phyloP scores from a whole-genome alignment of 2,888 invertebrate genomes.

The Lagria hirta region DNA sequence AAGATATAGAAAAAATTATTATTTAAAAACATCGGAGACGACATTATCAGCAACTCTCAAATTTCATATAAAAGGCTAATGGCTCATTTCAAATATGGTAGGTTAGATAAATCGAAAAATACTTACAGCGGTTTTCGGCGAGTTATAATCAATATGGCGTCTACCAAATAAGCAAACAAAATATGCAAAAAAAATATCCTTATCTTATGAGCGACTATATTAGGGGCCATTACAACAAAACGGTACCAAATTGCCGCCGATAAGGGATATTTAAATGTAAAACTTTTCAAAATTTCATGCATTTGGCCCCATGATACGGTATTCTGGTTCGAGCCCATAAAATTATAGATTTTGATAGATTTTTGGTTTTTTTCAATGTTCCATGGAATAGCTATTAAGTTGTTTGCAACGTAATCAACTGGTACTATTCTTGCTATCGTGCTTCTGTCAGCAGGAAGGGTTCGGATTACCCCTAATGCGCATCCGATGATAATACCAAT shows the following conservation, averaged over 20 bases:
- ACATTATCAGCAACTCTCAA: too few species aligned
- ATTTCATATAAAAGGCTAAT: too few species aligned
- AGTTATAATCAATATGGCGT: slow-evolving; percentile 2
- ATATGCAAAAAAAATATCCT: slow-evolving; percentile 10
- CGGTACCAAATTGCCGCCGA: slow-evolving; percentile 4
- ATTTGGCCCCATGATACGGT: slow-evolving; percentile 8
- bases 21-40: too few species aligned
- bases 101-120: too few species aligned
- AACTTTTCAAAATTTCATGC: slow-evolving; percentile 2
- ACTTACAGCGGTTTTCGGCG: slow-evolving; percentile 13
- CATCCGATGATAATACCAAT: slow-evolving; percentile 53
- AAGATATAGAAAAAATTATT: too few species aligned
- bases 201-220: slow-evolving; percentile 2
- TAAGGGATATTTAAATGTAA: slow-evolving; percentile 4
- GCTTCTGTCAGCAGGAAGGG: slow-evolving; percentile 57
- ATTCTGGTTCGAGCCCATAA: neutral
- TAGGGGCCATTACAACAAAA: neutral
- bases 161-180: slow-evolving; percentile 11
- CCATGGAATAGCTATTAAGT: slow-evolving; percentile 11
- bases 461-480: slow-evolving; percentile 63
- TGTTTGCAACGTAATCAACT: slow-evolving; percentile 46
- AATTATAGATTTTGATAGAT: slow-evolving; percentile 12
- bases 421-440: slow-evolving; percentile 68
- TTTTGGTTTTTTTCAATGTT: slow-evolving; percentile 5
- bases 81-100: too few species aligned